Conservation (phyloP, 2,113 vertebrate genomes). For the Urocitellus parryii region DNA sequence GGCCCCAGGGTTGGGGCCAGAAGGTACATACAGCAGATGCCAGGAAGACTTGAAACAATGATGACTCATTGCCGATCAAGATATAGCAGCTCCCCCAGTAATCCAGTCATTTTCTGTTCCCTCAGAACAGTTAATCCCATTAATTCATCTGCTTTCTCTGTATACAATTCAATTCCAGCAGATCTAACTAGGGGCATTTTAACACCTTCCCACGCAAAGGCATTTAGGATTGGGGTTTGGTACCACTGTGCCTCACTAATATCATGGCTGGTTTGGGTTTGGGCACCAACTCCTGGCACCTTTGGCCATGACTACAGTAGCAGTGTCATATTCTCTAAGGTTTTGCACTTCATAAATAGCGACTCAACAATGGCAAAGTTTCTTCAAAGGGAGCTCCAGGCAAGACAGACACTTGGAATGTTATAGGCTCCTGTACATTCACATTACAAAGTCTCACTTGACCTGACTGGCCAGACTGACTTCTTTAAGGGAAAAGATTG, state of each 20-base stretch:
- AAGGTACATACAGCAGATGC: rapidly evolving
- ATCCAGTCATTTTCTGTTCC: not conserved
- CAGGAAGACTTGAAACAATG: not conserved
- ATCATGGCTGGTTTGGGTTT: not conserved
- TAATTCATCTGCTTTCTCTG: not conserved
- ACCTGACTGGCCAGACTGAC: not conserved
- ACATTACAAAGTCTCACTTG: not conserved
- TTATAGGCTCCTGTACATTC: not conserved
- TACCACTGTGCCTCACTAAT: not conserved
- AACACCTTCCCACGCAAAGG: not conserved
- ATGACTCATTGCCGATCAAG: not conserved
- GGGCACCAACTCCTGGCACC: not conserved
- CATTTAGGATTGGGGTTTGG: not conserved
- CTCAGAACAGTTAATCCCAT: not conserved
- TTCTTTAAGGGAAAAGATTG: not conserved
- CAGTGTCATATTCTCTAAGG: not conserved
- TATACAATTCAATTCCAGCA: not conserved
- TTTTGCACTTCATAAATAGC: not conserved
- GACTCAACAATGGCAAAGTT: not conserved
- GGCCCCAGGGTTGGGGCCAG: not conserved
- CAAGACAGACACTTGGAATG: not conserved
- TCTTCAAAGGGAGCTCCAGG: not conserved
- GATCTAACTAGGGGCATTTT: not conserved
- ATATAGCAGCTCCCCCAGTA: too few relatives aligned
- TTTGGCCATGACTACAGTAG: not conserved